Evolutionary conservation across 1,140 invertebrate genomes (phyloP).

Genomic region (Acromyrmex echinatior): DNA sequence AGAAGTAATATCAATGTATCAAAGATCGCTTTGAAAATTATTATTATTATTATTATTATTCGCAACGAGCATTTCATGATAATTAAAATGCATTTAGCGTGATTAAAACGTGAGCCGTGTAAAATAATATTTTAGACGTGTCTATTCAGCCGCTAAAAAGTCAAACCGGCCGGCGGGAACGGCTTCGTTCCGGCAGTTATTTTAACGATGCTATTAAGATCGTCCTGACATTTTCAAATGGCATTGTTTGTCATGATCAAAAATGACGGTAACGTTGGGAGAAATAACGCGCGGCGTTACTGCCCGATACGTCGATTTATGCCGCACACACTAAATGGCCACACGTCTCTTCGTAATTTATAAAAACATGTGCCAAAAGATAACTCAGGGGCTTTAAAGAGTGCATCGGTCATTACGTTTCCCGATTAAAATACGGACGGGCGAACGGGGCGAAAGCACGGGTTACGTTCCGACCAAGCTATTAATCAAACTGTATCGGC

Average conservation of each 20-base stretch:
- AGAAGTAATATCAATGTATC: background rate
- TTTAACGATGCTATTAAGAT: constrained; percentile 53
- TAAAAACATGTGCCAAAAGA: constrained; percentile 22
- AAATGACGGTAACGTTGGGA: constrained; percentile 1
- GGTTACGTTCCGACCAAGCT: background rate
- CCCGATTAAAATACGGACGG: constrained; percentile 15
- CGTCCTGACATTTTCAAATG: constrained; percentile 35
- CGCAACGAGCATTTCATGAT: background rate
- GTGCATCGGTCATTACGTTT: constrained; percentile 18
- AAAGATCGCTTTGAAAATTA: background rate
- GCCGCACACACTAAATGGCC: background rate
- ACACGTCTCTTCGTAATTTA: constrained; percentile 20
- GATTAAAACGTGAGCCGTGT: background rate
- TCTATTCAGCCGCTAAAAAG: constrained; percentile 22
- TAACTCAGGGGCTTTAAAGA: constrained; percentile 2
- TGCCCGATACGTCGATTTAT: constrained; percentile 14
- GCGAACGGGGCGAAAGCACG: background rate
- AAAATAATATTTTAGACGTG: constrained; percentile 7
- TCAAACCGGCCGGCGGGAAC: background rate
- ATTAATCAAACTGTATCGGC: constrained; percentile 58
- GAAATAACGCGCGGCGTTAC: background rate
- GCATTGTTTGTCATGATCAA: constrained; percentile 35
- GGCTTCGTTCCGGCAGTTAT: background rate
- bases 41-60: background rate
- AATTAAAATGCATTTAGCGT: constrained; percentile 10